Evolutionary conservation across 1,140 invertebrate genomes (phyloP).

Genomic region (Drosophila truncata): DNA sequence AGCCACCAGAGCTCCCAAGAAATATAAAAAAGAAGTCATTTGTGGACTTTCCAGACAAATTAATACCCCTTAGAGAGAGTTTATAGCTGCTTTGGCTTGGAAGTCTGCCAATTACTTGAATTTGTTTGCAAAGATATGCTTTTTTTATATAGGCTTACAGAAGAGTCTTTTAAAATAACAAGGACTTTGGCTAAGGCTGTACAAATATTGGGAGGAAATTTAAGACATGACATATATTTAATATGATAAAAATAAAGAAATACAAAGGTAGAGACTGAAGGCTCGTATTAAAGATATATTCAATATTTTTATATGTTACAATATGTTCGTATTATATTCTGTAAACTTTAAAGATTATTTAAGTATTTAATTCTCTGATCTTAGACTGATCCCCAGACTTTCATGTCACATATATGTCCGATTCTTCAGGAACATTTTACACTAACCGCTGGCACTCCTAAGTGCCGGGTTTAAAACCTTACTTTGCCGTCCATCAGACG

Average conservation of each 20-base stretch:
- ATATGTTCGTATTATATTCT: too few species aligned
- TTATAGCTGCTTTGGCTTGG: background rate
- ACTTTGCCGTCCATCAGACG: background rate
- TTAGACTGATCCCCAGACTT: background rate
- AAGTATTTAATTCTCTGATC: too few species aligned
- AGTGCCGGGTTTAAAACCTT: slow-evolving; percentile 9
- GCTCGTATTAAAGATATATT: too few species aligned
- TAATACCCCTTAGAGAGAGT: slow-evolving; percentile 15
- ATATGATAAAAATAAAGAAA: too few species aligned
- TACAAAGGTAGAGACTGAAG: too few species aligned
- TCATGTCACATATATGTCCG: too few species aligned
- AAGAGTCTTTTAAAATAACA: background rate
- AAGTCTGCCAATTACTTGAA: slow-evolving; percentile 4
- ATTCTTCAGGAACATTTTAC: background rate
- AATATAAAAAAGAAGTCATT: slow-evolving; percentile 4
- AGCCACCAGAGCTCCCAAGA: slow-evolving; percentile 16
- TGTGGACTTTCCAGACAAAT: slow-evolving; percentile 31
- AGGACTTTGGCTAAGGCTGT: background rate
- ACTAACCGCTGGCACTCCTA: too few species aligned
- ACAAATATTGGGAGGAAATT: background rate
- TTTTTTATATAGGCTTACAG: background rate
- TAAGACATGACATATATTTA: background rate
- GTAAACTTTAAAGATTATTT: too few species aligned
- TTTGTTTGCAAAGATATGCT: background rate
- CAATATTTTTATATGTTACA: too few species aligned